phyloP scores from a whole-genome alignment of 2,113 vertebrate species.

The Aphyosemion australe region DNA sequence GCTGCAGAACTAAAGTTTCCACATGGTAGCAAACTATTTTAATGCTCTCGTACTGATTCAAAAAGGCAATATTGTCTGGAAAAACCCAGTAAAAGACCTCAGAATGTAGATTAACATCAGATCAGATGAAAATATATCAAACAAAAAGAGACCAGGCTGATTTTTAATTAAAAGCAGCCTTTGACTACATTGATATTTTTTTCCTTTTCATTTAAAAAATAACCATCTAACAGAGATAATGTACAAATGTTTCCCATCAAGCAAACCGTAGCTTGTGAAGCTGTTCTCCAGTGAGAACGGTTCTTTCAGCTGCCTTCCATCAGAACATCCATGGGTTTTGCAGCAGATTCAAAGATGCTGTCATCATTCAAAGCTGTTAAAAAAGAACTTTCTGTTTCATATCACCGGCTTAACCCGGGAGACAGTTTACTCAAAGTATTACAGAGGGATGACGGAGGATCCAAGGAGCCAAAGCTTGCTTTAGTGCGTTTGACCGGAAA shows the following conservation, averaged over 20 bases:
- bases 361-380: conserved; percentile 41
- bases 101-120: conserved; percentile 9
- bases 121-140: neutral
- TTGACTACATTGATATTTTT: conserved; percentile 3
- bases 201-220: conserved; percentile 4
- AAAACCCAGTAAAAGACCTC: neutral
- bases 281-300: conserved; percentile 11
- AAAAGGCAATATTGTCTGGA: neutral
- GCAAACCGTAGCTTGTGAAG: conserved; percentile 1
- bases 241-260: conserved; percentile 25
- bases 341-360: conserved; percentile 24
- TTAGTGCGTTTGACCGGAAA: conserved; percentile 50
- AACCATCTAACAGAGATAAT: conserved; percentile 2
- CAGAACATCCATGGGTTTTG: conserved; percentile 24
- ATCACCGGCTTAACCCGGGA: conserved; percentile 18
- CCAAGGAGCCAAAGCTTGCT: conserved; percentile 32
- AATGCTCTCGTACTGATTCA: neutral
- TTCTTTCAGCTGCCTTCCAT: conserved; percentile 17
- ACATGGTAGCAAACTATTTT: neutral
- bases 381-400: conserved; percentile 35
- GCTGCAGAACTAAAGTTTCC: conserved; percentile 1
- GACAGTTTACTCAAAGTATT: conserved; percentile 53
- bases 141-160: neutral
- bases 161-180: conserved; percentile 6
- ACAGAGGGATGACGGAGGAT: conserved; percentile 48